phyloP scores from a whole-genome alignment of 2,888 invertebrate genomes.

The Drosophila paramelanica region DNA sequence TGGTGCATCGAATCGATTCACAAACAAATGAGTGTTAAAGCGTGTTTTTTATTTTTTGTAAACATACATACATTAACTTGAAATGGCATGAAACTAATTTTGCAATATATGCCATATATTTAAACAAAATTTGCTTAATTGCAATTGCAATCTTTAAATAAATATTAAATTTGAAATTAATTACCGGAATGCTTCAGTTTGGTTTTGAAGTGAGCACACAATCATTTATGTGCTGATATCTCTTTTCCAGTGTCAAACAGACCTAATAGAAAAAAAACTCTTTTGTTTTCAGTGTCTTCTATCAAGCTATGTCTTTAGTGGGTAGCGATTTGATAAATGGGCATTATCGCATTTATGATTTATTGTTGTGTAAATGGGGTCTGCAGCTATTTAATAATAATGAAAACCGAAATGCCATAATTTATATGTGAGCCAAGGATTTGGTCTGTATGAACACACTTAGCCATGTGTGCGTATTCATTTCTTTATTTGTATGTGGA shows the following conservation, averaged over 20 bases:
- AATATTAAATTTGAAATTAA: neutral
- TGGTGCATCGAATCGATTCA: slow-evolving; percentile 16
- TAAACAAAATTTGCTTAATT: neutral
- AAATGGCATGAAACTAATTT: neutral
- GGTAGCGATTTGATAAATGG: slow-evolving; percentile 62
- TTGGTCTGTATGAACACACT: slow-evolving; percentile 17
- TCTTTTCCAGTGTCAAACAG: neutral
- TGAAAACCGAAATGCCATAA: slow-evolving; percentile 59
- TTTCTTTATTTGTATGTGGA: slow-evolving; percentile 59
- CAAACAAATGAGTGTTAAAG: slow-evolving; percentile 3
- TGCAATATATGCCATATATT: neutral
- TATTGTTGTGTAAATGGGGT: slow-evolving; percentile 66
- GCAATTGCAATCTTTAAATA: neutral
- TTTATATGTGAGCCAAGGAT: slow-evolving; percentile 71
- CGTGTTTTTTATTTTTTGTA: neutral
- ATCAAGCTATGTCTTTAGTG: slow-evolving; percentile 14
- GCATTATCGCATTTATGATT: slow-evolving; percentile 70
- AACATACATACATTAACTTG: neutral
- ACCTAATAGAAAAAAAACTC: neutral
- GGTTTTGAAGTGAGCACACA: neutral
- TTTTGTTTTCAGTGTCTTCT: slow-evolving; percentile 24
- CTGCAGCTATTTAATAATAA: slow-evolving; percentile 52
- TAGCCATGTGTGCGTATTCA: slow-evolving; percentile 11
- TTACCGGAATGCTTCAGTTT: neutral
- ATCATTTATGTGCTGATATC: too few species aligned